Base-by-base conservation (phyloP, 2,888 invertebrate species). In the Cerastis leucographa region DNA sequence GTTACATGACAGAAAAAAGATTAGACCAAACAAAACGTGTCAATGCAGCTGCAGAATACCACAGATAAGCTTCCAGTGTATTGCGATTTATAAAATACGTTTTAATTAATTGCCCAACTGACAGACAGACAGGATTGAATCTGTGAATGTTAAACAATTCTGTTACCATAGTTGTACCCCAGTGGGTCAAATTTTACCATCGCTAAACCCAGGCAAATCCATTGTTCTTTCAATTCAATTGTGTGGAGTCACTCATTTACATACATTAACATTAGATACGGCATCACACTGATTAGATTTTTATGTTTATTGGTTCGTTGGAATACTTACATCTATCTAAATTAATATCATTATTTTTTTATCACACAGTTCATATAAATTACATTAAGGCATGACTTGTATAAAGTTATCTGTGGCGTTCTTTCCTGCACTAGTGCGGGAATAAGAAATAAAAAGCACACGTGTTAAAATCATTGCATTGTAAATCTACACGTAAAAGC, bases 221-320 rank as follows among this genome's bases (percentile, higher is more conserved):
- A 91, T 92, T 92, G 91, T 92, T 92, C 89, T 89, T 89, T 86
- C 83, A 85, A 90, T 89, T 90, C 89, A 90, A 90, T 92, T 91
- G 89, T 88, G 89, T 91, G 91, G 89, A 90, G 78, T 56, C 35
- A 56, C 42, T 87, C 87, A 88, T 80, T 87, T 77, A 62, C 25
- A 88, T 89, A 88, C 87, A 87, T 91, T 88, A 87, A 80, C 89
- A 90, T 91, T 80, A 87, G 82, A 84, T 84, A 90, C 89, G 90
- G 84, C 85, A 90, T 89, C 87, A 83, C 61, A 80, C 88, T 85
- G 85, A 90, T 91, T 89, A 90, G 85, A 89, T 89, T 91, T 89
- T 86, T 88, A 87, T 86, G 83, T 86, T 75, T 77, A 88, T 88
- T 85, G 80, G 84, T 84, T 87, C 83, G 80, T 85, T 87, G 83